These are phyloP conservation scores for Entelurus aequoreus DNA, from an alignment of 2,113 vertebrate species.

Conservation along the genomic window DNA sequence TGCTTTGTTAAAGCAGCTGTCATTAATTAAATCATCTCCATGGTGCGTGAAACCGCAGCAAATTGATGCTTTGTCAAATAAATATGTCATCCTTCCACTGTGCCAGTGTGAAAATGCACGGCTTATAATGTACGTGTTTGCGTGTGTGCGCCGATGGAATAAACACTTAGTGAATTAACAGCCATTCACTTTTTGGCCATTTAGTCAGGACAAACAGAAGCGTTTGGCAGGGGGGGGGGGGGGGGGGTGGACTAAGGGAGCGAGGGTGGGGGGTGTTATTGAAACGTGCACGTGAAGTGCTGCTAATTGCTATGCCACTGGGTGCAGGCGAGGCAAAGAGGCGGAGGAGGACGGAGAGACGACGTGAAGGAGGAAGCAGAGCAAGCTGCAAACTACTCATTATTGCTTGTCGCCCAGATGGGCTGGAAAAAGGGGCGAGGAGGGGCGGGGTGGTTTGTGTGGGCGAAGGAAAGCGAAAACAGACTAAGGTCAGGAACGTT, in stretches of 20 bases:
- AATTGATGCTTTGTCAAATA: conserved; percentile 16
- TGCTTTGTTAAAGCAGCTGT: conserved; percentile 6
- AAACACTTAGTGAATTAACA: conserved; percentile 34
- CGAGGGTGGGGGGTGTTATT: conserved; percentile 7
- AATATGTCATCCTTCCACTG: conserved; percentile 23
- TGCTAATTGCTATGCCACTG: conserved; percentile 44
- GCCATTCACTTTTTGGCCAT: neutral
- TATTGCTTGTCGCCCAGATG: conserved; percentile 41
- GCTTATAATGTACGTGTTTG: conserved; percentile 3
- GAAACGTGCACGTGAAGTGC: conserved; percentile 20
- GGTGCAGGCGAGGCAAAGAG: conserved; percentile 19
- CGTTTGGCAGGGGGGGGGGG: neutral
- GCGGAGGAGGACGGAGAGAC: conserved; percentile 24
- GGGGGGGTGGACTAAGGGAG: conserved; percentile 11
- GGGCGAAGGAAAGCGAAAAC: conserved; percentile 24
- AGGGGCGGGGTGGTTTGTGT: neutral
- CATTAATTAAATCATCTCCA: conserved; percentile 24
- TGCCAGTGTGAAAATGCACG: conserved; percentile 15
- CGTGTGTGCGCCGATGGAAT: conserved; percentile 14
- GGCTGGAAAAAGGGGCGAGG: conserved; percentile 3
- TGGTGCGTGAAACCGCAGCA: conserved; percentile 10
- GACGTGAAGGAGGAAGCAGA: conserved; percentile 22
- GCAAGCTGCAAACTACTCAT: conserved; percentile 29
- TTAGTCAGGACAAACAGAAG: conserved; percentile 7
- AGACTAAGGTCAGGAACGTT: conserved; percentile 36